These are phyloP conservation scores for Cherax destructor DNA, from an alignment of 1,140 invertebrate species.

Conservation along the genomic window DNA sequence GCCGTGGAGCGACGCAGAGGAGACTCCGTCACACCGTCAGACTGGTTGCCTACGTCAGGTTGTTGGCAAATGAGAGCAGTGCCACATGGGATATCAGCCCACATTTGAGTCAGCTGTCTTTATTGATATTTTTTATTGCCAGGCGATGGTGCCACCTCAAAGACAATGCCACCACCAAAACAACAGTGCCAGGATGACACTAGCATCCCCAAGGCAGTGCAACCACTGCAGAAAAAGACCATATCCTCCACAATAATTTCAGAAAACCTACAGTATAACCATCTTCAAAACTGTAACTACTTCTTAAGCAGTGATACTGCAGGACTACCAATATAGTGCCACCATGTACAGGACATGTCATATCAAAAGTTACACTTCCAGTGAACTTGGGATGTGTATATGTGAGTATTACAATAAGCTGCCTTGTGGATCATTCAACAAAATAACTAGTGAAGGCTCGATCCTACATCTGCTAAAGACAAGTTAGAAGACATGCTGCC, in stretches of 20 bases:
- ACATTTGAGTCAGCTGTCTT: conserved; percentile 16
- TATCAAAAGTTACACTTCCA: too few relatives aligned
- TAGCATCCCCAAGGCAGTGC: too few relatives aligned
- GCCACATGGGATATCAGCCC: conserved; percentile 29
- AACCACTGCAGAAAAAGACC: too few relatives aligned
- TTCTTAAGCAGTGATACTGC: not conserved
- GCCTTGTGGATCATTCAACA: too few relatives aligned
- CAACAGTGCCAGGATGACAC: not conserved
- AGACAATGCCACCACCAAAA: not conserved
- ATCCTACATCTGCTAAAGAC: too few relatives aligned
- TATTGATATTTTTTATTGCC: not conserved
- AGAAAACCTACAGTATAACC: too few relatives aligned
- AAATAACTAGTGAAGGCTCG: too few relatives aligned
- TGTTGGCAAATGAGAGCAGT: conserved; percentile 60
- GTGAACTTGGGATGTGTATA: too few relatives aligned
- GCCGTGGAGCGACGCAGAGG: conserved; percentile 84
- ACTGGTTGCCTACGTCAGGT: conserved; percentile 74
- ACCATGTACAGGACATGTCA: not conserved
- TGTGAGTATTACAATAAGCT: too few relatives aligned
- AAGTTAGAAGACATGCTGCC: too few relatives aligned
- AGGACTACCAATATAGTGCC: not conserved
- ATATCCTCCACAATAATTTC: too few relatives aligned
- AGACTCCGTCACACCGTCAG: conserved; percentile 80
- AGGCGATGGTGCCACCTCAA: not conserved
- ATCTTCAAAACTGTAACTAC: not conserved